Base-by-base conservation (phyloP, 2,797 vertebrate species). In the Okamejei kenojei region DNA sequence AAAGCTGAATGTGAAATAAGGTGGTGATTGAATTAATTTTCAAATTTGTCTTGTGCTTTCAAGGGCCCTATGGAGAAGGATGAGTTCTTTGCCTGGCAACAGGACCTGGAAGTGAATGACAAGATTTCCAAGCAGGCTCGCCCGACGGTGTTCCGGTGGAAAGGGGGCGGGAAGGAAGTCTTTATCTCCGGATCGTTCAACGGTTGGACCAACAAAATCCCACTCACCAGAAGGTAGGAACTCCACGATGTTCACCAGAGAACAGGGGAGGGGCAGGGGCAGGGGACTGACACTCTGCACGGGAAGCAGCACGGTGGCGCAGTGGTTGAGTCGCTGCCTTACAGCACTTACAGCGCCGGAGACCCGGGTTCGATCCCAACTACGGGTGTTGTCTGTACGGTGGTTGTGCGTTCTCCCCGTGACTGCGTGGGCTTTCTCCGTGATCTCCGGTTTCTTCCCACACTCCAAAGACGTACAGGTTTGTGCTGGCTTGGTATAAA, bases 131-230 rank as follows among this genome's bases (percentile, higher is more conserved):
- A 96, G 0, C 97, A 97, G 61, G 98, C 97, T 93, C 96, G 97
- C 65, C 99, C 98, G 0, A 99, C 99, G 0, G 97, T 99, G 8
- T 99, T 99, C 94, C 97, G 97, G 32, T 99, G 99, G 99, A 95
- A 96, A 0, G 98, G 98, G 3, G 96, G 95, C 0, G 99, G 97
- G 93, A 99, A 98, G 84, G 99, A 99, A 0, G 98, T 99, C 88
- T 99, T 96, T 94, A 95, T 99, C 54, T 98, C 99, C 0, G 99
- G 99, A 0, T 99, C 99, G 35, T 99, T 99, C 94, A 99, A 99
- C 96, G 99, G 98, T 96, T 99, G 99, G 99, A 96, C 96, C 94
- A 96, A 95, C 93, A 99, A 99, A 96, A 98, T 99, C 94, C 99
- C 99, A 0, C 97, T 99, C 88, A 98, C 97, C 23, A 97, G 96